These are phyloP conservation scores for Shinisaurus crocodilurus DNA, from an alignment of 2,113 vertebrate species.

Conservation along the genomic window DNA sequence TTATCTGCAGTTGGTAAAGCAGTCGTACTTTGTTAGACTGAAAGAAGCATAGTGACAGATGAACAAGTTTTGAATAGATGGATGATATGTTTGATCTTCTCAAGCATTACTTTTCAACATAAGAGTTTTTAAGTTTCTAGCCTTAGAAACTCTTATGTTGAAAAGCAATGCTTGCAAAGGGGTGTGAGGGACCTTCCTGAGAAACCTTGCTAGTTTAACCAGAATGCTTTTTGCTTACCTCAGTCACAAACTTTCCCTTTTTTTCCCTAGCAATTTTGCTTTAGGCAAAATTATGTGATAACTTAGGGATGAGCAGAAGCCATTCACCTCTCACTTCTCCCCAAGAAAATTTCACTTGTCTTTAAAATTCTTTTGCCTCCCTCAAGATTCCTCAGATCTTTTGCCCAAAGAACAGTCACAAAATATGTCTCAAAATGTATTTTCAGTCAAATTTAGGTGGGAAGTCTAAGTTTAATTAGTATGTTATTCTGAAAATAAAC, in stretches of 20 bases:
- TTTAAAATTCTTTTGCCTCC: not conserved
- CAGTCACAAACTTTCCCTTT: not conserved
- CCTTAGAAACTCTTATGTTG: no score
- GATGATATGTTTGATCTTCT: not conserved
- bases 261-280: not conserved
- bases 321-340: not conserved
- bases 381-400: not conserved
- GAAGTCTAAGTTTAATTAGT: not conserved
- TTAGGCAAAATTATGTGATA: not conserved
- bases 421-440: no score
- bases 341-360: not conserved
- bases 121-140: no score
- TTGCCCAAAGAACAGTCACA: not conserved
- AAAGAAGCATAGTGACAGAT: not conserved
- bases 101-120: not conserved
- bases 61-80: not conserved
- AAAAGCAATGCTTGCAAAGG: no score
- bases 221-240: not conserved
- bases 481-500: no score
- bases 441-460: not conserved
- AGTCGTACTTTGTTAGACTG: no score
- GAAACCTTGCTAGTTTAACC: not conserved
- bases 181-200: not conserved
- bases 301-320: not conserved
- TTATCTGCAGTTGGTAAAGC: no score